phyloP scores from a whole-genome alignment of 2,113 vertebrate species.

The Myotis yumanensis region DNA sequence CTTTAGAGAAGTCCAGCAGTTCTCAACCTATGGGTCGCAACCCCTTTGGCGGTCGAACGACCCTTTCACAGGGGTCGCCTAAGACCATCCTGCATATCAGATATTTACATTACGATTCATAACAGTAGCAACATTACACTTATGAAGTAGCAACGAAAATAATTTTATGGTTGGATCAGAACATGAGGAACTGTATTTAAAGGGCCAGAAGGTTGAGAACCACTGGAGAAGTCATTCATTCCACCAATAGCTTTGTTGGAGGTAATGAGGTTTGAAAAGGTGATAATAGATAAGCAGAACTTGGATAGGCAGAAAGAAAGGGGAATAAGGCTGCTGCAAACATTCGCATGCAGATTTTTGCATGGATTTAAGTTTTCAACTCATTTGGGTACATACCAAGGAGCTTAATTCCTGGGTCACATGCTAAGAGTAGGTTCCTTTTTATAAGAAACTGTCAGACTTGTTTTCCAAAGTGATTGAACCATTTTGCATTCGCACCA shows the following conservation, averaged over 20 bases:
- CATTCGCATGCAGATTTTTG: neutral
- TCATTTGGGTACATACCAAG: neutral
- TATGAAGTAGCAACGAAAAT: too few relatives aligned
- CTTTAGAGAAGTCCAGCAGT: neutral
- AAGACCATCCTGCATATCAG: too few relatives aligned
- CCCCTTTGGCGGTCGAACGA: too few relatives aligned
- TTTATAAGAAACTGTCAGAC: neutral
- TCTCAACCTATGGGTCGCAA: too few relatives aligned
- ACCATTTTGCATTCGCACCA: neutral
- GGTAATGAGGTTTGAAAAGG: neutral
- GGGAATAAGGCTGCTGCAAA: neutral
- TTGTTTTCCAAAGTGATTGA: neutral
- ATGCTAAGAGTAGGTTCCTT: neutral
- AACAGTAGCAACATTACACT: too few relatives aligned
- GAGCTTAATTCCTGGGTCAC: neutral
- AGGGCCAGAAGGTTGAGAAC: too few relatives aligned
- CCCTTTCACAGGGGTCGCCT: too few relatives aligned
- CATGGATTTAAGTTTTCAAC: neutral
- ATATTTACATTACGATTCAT: too few relatives aligned
- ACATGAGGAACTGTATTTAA: too few relatives aligned
- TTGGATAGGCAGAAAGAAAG: neutral
- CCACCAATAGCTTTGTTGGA: neutral
- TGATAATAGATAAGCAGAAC: conserved; percentile 1
- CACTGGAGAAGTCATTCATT: neutral
- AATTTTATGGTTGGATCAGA: too few relatives aligned